phyloP scores from a whole-genome alignment of 2,797 vertebrate species.

The Momotus momota region DNA sequence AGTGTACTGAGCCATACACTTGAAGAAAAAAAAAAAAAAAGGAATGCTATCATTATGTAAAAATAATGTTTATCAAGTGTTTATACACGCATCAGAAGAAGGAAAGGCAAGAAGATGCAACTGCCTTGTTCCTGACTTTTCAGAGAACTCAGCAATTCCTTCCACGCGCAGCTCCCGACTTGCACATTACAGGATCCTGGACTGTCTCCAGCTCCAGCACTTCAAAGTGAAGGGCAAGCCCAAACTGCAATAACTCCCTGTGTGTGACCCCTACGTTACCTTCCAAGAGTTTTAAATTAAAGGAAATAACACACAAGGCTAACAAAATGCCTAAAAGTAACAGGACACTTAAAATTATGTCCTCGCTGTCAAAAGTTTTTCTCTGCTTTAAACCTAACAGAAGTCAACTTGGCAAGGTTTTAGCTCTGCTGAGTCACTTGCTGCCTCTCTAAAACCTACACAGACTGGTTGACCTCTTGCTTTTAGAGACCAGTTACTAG shows the following conservation, averaged over 20 bases:
- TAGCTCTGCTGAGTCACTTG: slow-evolving; percentile 69
- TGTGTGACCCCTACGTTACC: not conserved
- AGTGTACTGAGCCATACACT: not conserved
- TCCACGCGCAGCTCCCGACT: not conserved
- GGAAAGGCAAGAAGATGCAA: not conserved
- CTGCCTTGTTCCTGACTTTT: not conserved
- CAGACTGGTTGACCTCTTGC: not conserved
- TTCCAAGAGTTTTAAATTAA: slow-evolving; percentile 43
- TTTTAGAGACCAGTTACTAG: not conserved
- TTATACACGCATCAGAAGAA: not conserved
- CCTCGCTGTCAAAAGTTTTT: not conserved
- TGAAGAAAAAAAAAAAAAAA: not conserved
- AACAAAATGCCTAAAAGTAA: not conserved
- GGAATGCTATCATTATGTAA: not conserved
- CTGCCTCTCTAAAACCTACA: slow-evolving; percentile 29
- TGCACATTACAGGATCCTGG: not conserved
- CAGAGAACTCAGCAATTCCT: slow-evolving; percentile 30
- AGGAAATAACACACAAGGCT: slow-evolving; percentile 24
- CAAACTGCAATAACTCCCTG: not conserved
- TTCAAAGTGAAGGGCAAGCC: slow-evolving; percentile 16
- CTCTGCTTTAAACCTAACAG: not conserved
- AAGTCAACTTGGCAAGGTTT: slow-evolving; percentile 35
- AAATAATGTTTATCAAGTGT: not conserved
- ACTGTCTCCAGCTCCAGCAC: slow-evolving; percentile 4
- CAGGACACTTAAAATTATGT: not conserved